phyloP scores from a whole-genome alignment of 2,888 invertebrate species.

The Catonia carolina region DNA sequence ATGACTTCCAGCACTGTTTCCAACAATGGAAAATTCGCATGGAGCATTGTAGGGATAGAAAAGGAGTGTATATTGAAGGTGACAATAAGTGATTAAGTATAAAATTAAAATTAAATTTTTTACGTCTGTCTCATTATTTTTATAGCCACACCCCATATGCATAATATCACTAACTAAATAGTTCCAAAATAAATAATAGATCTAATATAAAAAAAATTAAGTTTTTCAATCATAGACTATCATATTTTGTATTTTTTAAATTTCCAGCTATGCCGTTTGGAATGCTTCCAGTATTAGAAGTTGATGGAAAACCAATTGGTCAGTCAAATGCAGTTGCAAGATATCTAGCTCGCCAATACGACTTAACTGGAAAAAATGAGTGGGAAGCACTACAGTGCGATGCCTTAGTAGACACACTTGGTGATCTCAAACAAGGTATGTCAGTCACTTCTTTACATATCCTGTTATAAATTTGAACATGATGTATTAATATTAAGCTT shows the following conservation, averaged over 20 bases:
- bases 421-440: slow-evolving; percentile 50
- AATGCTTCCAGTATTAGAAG: slow-evolving; percentile 52
- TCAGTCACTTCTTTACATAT: not conserved
- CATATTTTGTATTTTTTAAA: not conserved
- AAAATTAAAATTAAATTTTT: no score
- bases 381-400: slow-evolving; percentile 52
- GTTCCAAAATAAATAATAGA: no score
- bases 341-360: slow-evolving; percentile 49
- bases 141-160: no score
- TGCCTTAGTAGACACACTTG: slow-evolving; percentile 50
- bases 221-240: not conserved
- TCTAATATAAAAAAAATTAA: not conserved
- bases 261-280: slow-evolving; percentile 51
- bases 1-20: no score
- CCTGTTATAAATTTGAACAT: not conserved
- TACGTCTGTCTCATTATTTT: no score
- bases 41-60: no score
- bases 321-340: slow-evolving; percentile 53
- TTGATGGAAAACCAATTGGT: slow-evolving; percentile 50
- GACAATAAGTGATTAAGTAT: no score
- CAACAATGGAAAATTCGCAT: no score
- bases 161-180: no score
- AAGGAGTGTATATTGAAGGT: no score
- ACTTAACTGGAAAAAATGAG: slow-evolving; percentile 49
- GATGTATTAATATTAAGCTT: no score